Evolutionary conservation across 2,113 vertebrate genomes (phyloP).

Genomic region (Papio anubis): DNA sequence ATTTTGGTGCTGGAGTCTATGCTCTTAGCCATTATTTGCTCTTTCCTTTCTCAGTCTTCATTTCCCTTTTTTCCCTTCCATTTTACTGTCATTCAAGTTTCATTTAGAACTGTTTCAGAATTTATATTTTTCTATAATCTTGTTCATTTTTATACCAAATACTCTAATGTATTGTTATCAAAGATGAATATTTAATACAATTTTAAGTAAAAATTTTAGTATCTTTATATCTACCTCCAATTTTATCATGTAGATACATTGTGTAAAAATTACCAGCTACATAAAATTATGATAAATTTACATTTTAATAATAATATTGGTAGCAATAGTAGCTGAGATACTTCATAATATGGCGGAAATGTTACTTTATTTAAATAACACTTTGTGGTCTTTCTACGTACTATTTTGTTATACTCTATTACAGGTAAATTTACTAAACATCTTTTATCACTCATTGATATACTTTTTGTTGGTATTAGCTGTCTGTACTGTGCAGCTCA

Average conservation of each 20-base stretch:
- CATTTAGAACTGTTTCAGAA: neutral
- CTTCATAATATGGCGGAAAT: neutral
- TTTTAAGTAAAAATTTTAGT: neutral
- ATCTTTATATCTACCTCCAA: neutral
- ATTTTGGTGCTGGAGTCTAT: neutral
- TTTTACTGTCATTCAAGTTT: neutral
- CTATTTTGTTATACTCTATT: neutral
- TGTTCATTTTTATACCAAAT: neutral
- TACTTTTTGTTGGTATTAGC: neutral
- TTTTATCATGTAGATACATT: neutral
- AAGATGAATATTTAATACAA: neutral
- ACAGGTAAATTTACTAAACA: neutral
- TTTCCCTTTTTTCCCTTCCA: neutral
- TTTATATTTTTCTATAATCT: neutral
- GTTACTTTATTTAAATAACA: neutral
- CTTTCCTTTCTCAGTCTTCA: neutral
- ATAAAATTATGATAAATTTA: neutral
- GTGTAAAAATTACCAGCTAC: neutral
- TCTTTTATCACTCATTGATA: neutral
- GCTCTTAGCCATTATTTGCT: accelerated
- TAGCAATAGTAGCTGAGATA: neutral
- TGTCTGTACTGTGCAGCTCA: neutral
- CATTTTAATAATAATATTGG: neutral
- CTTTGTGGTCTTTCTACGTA: neutral
- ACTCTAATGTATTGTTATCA: neutral